Conservation (phyloP, 1,140 invertebrate species). For the Diprion similis region DNA sequence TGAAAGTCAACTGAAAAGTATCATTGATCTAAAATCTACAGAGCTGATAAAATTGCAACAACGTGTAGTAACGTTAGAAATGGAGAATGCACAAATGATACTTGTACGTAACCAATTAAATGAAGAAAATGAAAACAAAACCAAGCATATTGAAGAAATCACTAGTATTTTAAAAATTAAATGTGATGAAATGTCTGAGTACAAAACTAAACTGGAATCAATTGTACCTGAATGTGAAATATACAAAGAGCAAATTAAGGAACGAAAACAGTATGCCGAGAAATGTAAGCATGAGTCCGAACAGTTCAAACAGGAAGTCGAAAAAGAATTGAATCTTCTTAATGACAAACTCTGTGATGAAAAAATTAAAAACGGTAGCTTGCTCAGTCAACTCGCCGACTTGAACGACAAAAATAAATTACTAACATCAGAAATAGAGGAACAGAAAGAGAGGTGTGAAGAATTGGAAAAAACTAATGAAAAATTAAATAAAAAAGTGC, state of each 20-base stretch:
- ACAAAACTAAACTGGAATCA: constrained; percentile 47
- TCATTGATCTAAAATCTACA: constrained; percentile 38
- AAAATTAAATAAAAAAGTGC: constrained; percentile 39
- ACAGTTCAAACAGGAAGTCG: constrained; percentile 34
- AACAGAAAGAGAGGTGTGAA: constrained; percentile 30
- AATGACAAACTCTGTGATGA: constrained; percentile 38
- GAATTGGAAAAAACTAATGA: constrained; percentile 27
- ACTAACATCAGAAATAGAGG: constrained; percentile 31
- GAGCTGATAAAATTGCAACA: constrained; percentile 35
- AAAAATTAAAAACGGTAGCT: constrained; percentile 33
- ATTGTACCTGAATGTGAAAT: constrained; percentile 45
- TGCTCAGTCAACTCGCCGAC: constrained; percentile 43
- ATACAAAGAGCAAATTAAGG: constrained; percentile 40
- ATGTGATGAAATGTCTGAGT: constrained; percentile 50
- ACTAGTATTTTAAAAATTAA: constrained; percentile 44
- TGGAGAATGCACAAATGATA: constrained; percentile 36
- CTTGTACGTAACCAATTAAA: constrained; percentile 33
- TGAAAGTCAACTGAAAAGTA: constrained; percentile 40
- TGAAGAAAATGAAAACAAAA: constrained; percentile 35
- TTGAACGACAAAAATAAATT: constrained; percentile 37
- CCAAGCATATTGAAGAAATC: constrained; percentile 40
- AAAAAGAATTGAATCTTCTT: constrained; percentile 29
- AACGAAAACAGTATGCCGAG: constrained; percentile 35
- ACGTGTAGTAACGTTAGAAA: constrained; percentile 30
- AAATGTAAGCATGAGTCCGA: constrained; percentile 45